Base-by-base conservation (phyloP, 37 sponge, comb jelly and placozoan species). In the Petrosia ficiformis region DNA sequence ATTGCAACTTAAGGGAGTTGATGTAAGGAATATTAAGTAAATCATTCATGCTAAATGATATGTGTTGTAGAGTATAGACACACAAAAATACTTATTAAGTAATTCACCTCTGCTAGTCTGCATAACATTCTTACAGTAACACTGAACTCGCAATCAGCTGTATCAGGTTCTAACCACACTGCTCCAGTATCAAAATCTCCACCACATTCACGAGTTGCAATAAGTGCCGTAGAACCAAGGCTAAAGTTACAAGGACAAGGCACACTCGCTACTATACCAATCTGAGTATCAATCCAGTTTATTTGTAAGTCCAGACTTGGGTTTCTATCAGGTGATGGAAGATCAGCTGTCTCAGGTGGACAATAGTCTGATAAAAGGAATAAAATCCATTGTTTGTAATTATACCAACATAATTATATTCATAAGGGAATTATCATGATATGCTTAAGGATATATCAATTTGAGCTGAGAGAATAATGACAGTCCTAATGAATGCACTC, bases 351-450 rank as follows among this genome's bases (percentile, higher is more conserved):
- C 0, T 59, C 44, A 0, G 33, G 71, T 25, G 59, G 42, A 70
- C 83, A 83, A 31, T 74, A 68, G 59, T 83, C 83, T 83, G 44
- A n/a, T n/a, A n/a, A n/a, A n/a, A n/a, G n/a, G n/a, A n/a, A n/a
- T n/a, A n/a, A n/a, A n/a, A n/a, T n/a, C n/a, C n/a, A n/a, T n/a
- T n/a, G n/a, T n/a, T n/a, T n/a, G n/a, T n/a, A n/a, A n/a, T n/a
- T n/a, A n/a, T n/a, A n/a, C n/a, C n/a, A n/a, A n/a, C n/a, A n/a
- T n/a, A n/a, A n/a, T n/a, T n/a, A n/a, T n/a, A n/a, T n/a, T n/a
- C n/a, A n/a, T n/a, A n/a, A n/a, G n/a, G n/a, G n/a, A n/a, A n/a
- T n/a, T n/a, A n/a, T n/a, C n/a, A n/a, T n/a, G n/a, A n/a, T n/a
- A n/a, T n/a, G n/a, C n/a, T n/a, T n/a, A 61, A 61, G 11, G 22